These are phyloP conservation scores for Stenichneumon culpator DNA, from an alignment of 2,888 invertebrate species.

Conservation along the genomic window DNA sequence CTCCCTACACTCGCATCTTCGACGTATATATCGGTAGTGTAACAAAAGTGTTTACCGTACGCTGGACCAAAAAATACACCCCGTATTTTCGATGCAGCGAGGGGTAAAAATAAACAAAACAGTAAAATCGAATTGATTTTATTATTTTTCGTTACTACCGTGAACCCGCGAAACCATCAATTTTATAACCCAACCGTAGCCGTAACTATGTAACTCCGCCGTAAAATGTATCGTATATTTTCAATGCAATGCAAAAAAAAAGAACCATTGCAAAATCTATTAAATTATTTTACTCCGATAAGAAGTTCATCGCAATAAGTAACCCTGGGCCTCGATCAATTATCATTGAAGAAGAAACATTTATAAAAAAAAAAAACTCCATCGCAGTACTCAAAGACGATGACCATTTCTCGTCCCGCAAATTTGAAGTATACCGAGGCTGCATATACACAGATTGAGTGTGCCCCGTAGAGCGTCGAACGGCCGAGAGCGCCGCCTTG, in stretches of 20 bases:
- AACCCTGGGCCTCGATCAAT: neutral
- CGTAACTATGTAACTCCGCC: too few relatives aligned
- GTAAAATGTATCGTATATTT: neutral
- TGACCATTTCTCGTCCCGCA: constrained; percentile 28
- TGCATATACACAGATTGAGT: constrained; percentile 7
- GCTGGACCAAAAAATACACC: constrained; percentile 12
- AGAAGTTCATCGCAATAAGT: neutral
- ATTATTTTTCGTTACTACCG: neutral
- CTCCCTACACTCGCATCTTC: constrained; percentile 29
- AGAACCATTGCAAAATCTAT: neutral
- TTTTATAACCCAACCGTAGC: neutral
- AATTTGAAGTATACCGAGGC: neutral
- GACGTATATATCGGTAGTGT: constrained; percentile 35
- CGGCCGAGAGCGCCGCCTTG: neutral
- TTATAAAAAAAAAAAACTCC: too few relatives aligned
- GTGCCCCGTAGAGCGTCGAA: constrained; percentile 15
- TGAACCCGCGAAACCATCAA: neutral
- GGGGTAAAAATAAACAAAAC: neutral
- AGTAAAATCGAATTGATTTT: neutral
- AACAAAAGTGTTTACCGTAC: constrained; percentile 41
- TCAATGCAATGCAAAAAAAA: too few relatives aligned
- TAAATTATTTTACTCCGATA: neutral
- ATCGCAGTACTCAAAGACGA: neutral
- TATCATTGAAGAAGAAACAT: neutral
- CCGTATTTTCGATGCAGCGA: constrained; percentile 8